phyloP scores from a whole-genome alignment of 1,140 invertebrate genomes.

The Ladona fulva region DNA sequence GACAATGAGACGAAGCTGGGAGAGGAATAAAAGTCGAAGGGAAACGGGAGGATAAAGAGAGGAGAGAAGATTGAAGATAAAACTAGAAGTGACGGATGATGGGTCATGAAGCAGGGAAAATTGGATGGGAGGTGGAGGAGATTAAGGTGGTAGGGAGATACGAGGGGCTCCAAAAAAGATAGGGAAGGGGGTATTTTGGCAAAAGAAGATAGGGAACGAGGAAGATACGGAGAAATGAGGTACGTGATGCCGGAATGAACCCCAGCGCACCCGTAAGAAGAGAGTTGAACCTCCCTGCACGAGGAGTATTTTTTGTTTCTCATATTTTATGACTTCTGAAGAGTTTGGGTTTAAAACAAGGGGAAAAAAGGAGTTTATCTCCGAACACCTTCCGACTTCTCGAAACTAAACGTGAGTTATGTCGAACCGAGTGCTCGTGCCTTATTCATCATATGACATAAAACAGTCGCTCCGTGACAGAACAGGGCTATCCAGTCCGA shows the following conservation, averaged over 20 bases:
- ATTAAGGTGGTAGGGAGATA: background rate
- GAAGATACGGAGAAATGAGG: background rate
- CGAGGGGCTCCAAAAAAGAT: background rate
- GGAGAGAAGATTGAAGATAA: background rate
- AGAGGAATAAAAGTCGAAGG: background rate
- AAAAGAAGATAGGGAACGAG: background rate
- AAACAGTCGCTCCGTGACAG: no score
- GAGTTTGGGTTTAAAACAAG: no score
- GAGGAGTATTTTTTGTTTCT: no score
- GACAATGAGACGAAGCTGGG: background rate
- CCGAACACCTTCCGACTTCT: no score
- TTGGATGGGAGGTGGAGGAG: background rate
- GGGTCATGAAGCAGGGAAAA: background rate
- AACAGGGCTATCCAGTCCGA: no score
- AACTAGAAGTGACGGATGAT: background rate
- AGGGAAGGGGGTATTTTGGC: background rate
- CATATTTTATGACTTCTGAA: no score
- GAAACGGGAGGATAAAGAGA: background rate
- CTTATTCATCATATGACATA: no score
- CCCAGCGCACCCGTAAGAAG: no score
- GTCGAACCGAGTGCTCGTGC: no score
- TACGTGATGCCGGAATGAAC: background rate
- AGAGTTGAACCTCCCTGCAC: no score
- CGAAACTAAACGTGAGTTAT: no score
- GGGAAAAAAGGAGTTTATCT: no score